These are phyloP conservation scores for Anoplopoma fimbria DNA, from an alignment of 2,113 vertebrate genomes.

Conservation along the genomic window DNA sequence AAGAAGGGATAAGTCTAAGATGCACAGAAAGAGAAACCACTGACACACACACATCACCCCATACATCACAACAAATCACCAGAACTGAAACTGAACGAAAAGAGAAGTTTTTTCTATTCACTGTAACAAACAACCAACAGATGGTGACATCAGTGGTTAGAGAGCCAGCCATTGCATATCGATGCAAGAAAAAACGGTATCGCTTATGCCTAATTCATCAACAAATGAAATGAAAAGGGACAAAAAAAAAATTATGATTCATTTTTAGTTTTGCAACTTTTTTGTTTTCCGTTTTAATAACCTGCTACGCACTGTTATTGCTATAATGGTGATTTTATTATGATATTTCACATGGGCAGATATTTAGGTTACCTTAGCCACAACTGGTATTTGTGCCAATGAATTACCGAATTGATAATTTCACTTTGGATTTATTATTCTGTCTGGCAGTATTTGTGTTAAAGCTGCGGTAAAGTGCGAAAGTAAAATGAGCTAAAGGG, in stretches of 20 bases:
- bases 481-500: not conserved
- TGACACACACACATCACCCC: not conserved
- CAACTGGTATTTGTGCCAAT: not conserved
- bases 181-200: not conserved
- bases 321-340: not conserved
- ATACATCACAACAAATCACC: not conserved
- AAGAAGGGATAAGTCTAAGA: conserved; percentile 46
- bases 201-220: not conserved
- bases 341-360: not conserved
- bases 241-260: too few relatives aligned
- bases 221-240: too few relatives aligned
- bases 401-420: not conserved
- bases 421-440: not conserved
- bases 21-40: not conserved
- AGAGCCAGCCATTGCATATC: not conserved
- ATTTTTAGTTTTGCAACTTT: not conserved
- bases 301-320: not conserved
- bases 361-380: not conserved
- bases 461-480: conserved; percentile 4
- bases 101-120: not conserved
- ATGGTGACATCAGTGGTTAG: not conserved
- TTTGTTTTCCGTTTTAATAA: not conserved
- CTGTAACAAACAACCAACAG: not conserved
- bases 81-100: not conserved
- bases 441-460: not conserved